phyloP scores from a whole-genome alignment of 64 coral and sea anemone species.

The Exaiptasia diaphana region DNA sequence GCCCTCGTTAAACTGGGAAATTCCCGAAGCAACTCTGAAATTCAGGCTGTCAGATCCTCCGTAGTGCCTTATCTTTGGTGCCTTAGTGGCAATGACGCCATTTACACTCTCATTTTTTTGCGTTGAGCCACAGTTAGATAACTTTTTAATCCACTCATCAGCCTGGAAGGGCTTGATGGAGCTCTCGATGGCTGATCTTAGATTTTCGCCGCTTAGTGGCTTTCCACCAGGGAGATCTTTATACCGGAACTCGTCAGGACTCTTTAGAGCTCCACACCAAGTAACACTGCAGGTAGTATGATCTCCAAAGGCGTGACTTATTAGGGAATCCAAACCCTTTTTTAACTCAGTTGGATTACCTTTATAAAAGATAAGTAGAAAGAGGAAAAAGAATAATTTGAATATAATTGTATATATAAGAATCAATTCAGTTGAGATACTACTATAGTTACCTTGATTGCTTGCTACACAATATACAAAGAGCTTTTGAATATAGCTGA shows the following conservation, averaged over 20 bases:
- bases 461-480: no score
- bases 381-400: no score
- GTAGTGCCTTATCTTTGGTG: conserved; percentile 4
- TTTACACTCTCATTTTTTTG: neutral
- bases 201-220: neutral
- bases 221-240: neutral
- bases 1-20: neutral
- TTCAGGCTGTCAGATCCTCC: neutral
- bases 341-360: neutral
- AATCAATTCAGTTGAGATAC: no score
- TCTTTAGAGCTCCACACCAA: conserved; percentile 3
- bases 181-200: neutral
- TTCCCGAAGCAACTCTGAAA: neutral
- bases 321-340: neutral
- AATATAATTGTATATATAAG: no score
- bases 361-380: neutral
- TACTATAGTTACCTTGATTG: no score
- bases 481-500: neutral
- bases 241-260: neutral
- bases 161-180: neutral
- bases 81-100: neutral
- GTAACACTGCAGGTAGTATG: neutral
- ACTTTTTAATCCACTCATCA: neutral
- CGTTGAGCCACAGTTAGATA: neutral
- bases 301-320: conserved; percentile 2